Percentiles rank a stretch among this genome's conserved stretches.
Evolutionary conservation across 2,113 vertebrate genomes (phyloP).

Genomic region (Poeciliopsis retropinna): DNA sequence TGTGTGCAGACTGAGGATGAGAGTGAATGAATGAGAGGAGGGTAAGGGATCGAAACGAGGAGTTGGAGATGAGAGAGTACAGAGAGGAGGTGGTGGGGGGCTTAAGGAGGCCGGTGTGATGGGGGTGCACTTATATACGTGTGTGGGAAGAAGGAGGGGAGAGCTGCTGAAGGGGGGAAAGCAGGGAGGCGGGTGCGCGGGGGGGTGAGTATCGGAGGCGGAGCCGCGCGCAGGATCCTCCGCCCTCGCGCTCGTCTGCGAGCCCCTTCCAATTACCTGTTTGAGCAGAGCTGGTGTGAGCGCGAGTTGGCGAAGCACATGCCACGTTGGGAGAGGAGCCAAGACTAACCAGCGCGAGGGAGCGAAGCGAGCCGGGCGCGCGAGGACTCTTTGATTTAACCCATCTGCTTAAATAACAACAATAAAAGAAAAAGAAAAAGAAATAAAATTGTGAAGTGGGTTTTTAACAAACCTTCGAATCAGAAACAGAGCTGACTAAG

Average conservation of each 20-base stretch:
- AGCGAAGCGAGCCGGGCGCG: background rate
- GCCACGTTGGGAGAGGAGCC: slow-evolving; percentile 47
- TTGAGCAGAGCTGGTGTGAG: slow-evolving; percentile 54
- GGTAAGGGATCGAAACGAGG: background rate
- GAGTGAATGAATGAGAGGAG: background rate
- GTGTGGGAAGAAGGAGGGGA: background rate
- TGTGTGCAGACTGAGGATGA: background rate
- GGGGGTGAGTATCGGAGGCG: slow-evolving; percentile 32
- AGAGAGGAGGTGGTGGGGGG: background rate
- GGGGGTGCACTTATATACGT: slow-evolving; percentile 4
- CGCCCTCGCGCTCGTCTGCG: slow-evolving; percentile 42
- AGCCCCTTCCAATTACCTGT: slow-evolving; percentile 70
- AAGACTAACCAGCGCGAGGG: slow-evolving; percentile 28
- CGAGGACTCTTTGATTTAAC: slow-evolving; percentile 26
- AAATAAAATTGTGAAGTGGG: slow-evolving; percentile 14
- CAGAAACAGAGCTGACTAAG: slow-evolving; percentile 16
- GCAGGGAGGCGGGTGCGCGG: background rate
- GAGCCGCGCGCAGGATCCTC: slow-evolving; percentile 47
- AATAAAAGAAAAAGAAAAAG: background rate
- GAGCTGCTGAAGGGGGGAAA: slow-evolving; percentile 1
- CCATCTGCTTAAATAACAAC: background rate
- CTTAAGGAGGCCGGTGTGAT: slow-evolving; percentile 15
- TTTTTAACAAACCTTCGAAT: slow-evolving; percentile 13
- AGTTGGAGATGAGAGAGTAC: slow-evolving; percentile 25
- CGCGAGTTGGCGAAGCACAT: slow-evolving; percentile 58